Conservation (phyloP, 2,888 invertebrate genomes). For the Pristionchus exspectatus region DNA sequence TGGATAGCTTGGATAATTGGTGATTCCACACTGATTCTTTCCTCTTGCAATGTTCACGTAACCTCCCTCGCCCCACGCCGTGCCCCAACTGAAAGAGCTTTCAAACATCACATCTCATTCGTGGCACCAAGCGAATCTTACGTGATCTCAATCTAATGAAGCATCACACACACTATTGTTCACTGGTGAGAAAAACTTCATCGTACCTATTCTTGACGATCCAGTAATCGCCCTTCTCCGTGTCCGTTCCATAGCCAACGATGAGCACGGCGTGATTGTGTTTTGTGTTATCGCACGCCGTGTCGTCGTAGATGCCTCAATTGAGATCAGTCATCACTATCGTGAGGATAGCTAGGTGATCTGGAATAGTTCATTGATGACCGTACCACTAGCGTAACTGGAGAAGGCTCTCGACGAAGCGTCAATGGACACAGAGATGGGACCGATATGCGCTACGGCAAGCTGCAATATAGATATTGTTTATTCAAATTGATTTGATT, state of each 20-base stretch:
- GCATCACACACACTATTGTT: too few relatives aligned
- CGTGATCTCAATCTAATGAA: too few relatives aligned
- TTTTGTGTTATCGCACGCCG: background rate
- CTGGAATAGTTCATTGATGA: too few relatives aligned
- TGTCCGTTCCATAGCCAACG: background rate
- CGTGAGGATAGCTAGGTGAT: too few relatives aligned
- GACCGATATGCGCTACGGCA: background rate
- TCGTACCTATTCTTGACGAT: constrained; percentile 3
- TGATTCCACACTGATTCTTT: constrained; percentile 31
- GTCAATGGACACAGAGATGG: background rate
- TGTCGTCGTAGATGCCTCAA: constrained; percentile 25
- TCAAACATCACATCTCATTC: too few relatives aligned
- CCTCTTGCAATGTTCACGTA: constrained; percentile 32
- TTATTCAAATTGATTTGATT: too few relatives aligned
- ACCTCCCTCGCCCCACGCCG: constrained; percentile 16
- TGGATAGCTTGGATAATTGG: background rate
- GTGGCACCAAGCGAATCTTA: too few relatives aligned
- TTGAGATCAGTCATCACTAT: too few relatives aligned
- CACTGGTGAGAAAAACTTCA: background rate
- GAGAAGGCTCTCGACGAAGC: background rate
- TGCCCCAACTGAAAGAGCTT: background rate
- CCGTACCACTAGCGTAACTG: constrained; percentile 1
- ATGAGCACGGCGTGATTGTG: constrained; percentile 30
- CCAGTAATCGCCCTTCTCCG: constrained; percentile 10
- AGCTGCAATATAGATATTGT: background rate